Evolutionary conservation across 2,113 vertebrate species (phyloP), one percentile per base, ranked within the genome.

Genomic region (Periophthalmodon schlosseri): DNA sequence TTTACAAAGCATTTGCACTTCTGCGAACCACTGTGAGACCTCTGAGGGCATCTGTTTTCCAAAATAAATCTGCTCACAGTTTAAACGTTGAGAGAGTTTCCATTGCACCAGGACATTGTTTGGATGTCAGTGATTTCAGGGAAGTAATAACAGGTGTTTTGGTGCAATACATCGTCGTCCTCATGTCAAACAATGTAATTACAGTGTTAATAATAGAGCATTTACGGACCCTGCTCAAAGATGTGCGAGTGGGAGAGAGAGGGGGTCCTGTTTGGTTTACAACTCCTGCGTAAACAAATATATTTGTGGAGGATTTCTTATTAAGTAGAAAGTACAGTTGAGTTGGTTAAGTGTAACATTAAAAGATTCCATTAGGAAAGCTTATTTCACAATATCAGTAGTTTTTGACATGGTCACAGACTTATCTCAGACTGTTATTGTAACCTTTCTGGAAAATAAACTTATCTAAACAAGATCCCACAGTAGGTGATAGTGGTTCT

Each of bases 111-210:
- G 70, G 2, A 18, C 44, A 76, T 69, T 0, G n/a, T 49, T 60
- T 6, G 20, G 11, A 54, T 4, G 44, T 76, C 72, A 81, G 82
- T 66, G 34, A 58, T 50, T 87, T 90, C 76, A 81, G 80, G 79
- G 76, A 86, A 88, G 57, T 3, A 24, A 18, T 18, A 72, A 73
- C 86, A 87, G 84, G 83, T 91, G 78, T 56, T 80, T 67, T 33
- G 39, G 66, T 65, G 68, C 46, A 73, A 75, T 36, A 76, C 66
- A 74, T 76, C 81, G 76, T 75, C 57, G 66, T 69, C 78, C 56
- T 24, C n/a, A 60, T 60, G 34, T 63, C 28, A 63, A 63, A 63
- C 60, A 63, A 63, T 63, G 6, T 34, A 8, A 18, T 63, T 24
- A 8, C 12, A 63, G 28, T 18, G 1, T 63, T 63, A 63, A 34